Evolutionary conservation across 2,113 vertebrate species (phyloP).

Genomic region (Tautogolabrus adspersus): DNA sequence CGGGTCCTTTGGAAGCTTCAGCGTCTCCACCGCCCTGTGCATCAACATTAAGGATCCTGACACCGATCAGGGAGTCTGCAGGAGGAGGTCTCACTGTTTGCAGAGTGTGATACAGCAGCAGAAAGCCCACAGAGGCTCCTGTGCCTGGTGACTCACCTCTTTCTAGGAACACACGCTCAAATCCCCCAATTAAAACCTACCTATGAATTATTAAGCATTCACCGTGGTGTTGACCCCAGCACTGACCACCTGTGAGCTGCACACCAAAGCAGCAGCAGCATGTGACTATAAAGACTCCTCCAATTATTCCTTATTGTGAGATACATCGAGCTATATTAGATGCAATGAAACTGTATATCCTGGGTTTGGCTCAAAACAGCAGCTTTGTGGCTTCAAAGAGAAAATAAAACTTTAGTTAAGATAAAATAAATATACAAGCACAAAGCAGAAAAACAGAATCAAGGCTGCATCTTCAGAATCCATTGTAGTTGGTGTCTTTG

Average conservation of each 20-base stretch:
- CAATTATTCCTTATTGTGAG: conserved; percentile 34
- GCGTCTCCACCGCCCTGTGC: conserved; percentile 29
- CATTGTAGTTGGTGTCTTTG: neutral
- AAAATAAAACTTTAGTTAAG: conserved; percentile 6
- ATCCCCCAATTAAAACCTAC: conserved; percentile 58
- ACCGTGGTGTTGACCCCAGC: conserved; percentile 42
- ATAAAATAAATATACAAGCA: neutral
- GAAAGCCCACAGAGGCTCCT: conserved; percentile 42
- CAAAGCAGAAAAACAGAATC: neutral
- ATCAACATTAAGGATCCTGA: conserved; percentile 14
- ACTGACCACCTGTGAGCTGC: conserved; percentile 33
- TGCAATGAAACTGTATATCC: neutral
- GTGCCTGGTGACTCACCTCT: conserved; percentile 47
- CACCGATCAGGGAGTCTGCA: conserved; percentile 36
- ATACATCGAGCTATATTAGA: neutral
- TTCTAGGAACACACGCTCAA: conserved; percentile 35
- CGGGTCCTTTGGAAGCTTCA: neutral
- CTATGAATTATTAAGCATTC: conserved; percentile 68
- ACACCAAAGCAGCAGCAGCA: conserved; percentile 49
- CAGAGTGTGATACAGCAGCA: conserved; percentile 39
- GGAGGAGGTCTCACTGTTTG: conserved; percentile 43
- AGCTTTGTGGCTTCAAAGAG: conserved; percentile 3
- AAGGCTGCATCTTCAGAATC: neutral
- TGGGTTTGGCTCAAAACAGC: neutral
- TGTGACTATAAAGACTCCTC: conserved; percentile 36